Conservation (phyloP, 2,888 invertebrate species). For the Julus scandinavius region DNA sequence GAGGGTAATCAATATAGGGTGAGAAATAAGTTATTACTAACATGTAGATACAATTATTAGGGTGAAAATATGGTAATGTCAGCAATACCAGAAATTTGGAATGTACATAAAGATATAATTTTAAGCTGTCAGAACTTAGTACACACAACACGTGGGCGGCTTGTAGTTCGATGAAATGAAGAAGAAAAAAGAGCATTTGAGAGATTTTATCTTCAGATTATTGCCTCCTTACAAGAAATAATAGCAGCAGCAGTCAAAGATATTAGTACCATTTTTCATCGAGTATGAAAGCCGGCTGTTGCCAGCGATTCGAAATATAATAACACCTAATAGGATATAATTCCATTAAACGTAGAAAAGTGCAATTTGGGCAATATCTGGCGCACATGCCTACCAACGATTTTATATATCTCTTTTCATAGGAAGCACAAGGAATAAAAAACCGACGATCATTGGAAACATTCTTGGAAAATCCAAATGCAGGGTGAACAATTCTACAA, state of each 20-base stretch:
- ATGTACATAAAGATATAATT: background rate
- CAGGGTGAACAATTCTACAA: background rate
- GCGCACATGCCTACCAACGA: background rate
- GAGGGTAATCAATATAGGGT: no score
- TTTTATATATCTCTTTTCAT: background rate
- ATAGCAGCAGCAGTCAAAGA: conserved; percentile 20
- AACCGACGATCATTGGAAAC: background rate
- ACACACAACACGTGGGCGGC: background rate
- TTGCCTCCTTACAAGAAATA: conserved; percentile 1
- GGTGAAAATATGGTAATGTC: no score
- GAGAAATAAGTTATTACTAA: no score
- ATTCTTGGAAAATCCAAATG: background rate
- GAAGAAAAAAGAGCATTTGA: background rate
- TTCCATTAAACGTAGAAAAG: conserved; percentile 29
- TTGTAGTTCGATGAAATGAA: background rate
- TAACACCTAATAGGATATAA: conserved; percentile 16
- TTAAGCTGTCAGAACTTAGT: background rate
- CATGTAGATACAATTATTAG: no score
- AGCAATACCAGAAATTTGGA: no score
- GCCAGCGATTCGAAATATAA: background rate
- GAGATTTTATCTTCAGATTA: conserved; percentile 23
- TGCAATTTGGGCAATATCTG: conserved; percentile 28
- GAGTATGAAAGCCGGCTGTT: conserved; percentile 3
- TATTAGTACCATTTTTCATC: conserved; percentile 12
- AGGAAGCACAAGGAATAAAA: background rate